Evolutionary conservation across 1,140 invertebrate genomes (phyloP), one percentile per base, ranked within the genome.

Genomic region (Cotesia chilonis): DNA sequence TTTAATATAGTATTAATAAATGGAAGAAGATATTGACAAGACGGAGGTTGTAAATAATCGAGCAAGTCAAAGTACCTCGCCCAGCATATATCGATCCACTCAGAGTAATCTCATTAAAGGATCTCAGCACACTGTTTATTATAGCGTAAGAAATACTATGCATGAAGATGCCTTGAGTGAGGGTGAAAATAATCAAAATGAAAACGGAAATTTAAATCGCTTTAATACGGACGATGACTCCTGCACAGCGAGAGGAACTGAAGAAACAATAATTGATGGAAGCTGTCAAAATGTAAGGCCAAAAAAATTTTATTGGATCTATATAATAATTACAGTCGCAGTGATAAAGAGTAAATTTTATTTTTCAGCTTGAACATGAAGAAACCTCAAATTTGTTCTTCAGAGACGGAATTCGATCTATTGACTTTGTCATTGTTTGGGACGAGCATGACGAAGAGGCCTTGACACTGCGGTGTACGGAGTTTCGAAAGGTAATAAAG

Each of bases 371-470:
- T 36, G 35, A 59, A 3, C 68, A 71, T 37, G 75, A 60, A 10
- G 64, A 60, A 51, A 66, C 52, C 2, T 79, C 75, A 10, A 84
- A 77, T 74, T 79, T 93, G 71, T 92, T 88, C 69, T 93, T 94
- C 80, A 87, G 87, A 57, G 92, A 94, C 82, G 90, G 90, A 3
- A 82, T 89, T 1, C 86, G 91, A 20, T 91, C 92, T 2, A 91
- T 95, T 75, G 93, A 94, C 84, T 95, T 93, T 88, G 89, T 95
- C 68, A 79, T 95, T 61, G 93, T 93, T 9, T 94, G 92, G 90
- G 90, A 93, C 82, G 85, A 84, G 37, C 81, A 80, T 64, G 66
- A 81, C 36, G 71, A 72, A 6, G 79, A 81, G 63, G 75, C 83
- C n/a, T 66, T 77, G 83, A 87, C 75, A 3, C 76, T 72, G 28